Evolutionary conservation across 2,797 vertebrate species (phyloP).

Genomic region (Philypnodon macrostomus): DNA sequence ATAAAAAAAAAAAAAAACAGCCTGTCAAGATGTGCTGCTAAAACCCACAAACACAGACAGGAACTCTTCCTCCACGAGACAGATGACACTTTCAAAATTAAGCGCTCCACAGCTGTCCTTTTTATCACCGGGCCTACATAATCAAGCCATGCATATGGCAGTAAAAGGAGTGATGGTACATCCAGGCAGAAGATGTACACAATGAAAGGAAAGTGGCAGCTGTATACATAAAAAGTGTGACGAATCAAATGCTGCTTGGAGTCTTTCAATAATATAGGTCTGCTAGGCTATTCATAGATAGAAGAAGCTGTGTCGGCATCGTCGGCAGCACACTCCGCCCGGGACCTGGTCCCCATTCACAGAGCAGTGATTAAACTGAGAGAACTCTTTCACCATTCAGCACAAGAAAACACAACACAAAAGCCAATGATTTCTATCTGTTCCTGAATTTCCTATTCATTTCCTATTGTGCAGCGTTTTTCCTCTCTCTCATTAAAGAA

Average conservation of each 20-base stretch:
- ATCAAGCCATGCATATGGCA: constrained; percentile 55
- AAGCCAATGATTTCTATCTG: constrained; percentile 75
- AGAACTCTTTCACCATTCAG: constrained; percentile 71
- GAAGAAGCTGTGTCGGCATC: constrained; percentile 57
- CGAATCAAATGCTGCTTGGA: constrained; percentile 59
- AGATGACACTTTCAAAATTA: constrained; percentile 67
- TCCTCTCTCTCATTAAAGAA: constrained; percentile 71
- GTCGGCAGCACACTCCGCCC: constrained; percentile 49
- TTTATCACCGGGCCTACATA: constrained; percentile 67
- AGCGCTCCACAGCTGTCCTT: constrained; percentile 72
- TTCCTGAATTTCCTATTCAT: constrained; percentile 52
- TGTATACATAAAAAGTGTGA: constrained; percentile 70
- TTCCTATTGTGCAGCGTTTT: constrained; percentile 55
- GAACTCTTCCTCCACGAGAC: constrained; percentile 49
- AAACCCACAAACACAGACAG: constrained; percentile 51
- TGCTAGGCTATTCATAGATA: constrained; percentile 68
- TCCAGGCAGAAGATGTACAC: constrained; percentile 60
- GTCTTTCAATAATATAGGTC: constrained; percentile 74
- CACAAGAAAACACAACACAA: constrained; percentile 71
- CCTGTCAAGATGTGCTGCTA: constrained; percentile 44
- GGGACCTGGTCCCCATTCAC: constrained; percentile 71
- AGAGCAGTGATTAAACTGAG: constrained; percentile 75
- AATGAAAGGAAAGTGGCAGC: constrained; percentile 69
- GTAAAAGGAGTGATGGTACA: constrained; percentile 64
- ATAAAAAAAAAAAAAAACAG: constrained; percentile 10